These are phyloP conservation scores for Acanthosepion esculentum DNA, from an alignment of 2,888 invertebrate genomes.

Conservation along the genomic window DNA sequence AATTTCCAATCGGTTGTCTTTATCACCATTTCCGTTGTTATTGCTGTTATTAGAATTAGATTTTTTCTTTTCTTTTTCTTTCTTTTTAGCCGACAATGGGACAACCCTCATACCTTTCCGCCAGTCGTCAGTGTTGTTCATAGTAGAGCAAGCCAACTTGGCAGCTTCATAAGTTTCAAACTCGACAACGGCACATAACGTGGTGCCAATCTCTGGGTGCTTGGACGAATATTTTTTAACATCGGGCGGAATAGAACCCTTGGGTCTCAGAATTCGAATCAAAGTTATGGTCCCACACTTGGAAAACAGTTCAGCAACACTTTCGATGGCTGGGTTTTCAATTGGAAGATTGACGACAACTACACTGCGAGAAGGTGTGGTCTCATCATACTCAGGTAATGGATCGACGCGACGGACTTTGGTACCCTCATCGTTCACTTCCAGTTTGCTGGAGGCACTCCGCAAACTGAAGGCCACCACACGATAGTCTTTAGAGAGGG, in stretches of 20 bases:
- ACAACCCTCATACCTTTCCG: constrained; percentile 73
- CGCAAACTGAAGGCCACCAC: constrained; percentile 90
- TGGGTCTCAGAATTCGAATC: constrained; percentile 89
- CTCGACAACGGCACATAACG: constrained; percentile 90
- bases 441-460: constrained; percentile 84
- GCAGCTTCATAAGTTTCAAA: constrained; percentile 91
- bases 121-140: constrained; percentile 72
- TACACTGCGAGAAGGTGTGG: constrained; percentile 92
- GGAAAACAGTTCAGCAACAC: constrained; percentile 91
- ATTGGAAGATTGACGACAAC: constrained; percentile 89
- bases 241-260: constrained; percentile 92
- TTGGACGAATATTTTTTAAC: constrained; percentile 92
- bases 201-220: constrained; percentile 89
- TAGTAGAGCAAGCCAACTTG: constrained; percentile 82
- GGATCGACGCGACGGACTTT: constrained; percentile 90
- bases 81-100: constrained; percentile 68
- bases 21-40: neutral
- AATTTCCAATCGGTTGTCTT: constrained; percentile 55
- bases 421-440: constrained; percentile 92
- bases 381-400: constrained; percentile 91
- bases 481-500: constrained; percentile 93
- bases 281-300: constrained; percentile 91
- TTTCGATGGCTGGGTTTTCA: constrained; percentile 89
- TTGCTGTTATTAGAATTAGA: constrained; percentile 44
- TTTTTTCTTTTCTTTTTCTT: constrained; percentile 62